Percentiles rank a stretch among this genome's conserved stretches.
Evolutionary conservation across 1,140 invertebrate genomes (phyloP).

Genomic region (Phortica variegata): DNA sequence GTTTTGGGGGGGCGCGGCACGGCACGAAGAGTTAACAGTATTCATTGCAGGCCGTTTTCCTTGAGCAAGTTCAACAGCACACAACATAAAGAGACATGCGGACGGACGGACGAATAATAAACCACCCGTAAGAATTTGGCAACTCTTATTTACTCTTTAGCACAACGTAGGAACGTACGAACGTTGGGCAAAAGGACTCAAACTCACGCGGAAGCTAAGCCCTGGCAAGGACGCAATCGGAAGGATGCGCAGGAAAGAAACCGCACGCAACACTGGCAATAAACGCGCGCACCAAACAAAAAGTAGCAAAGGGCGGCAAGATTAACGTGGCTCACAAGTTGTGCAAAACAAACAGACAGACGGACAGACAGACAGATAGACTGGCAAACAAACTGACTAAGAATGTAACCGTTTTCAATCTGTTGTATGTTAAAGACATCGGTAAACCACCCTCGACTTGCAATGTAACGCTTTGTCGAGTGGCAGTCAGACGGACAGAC

Average conservation of each 20-base stretch:
- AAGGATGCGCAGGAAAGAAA: conserved; percentile 18
- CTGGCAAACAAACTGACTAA: neutral
- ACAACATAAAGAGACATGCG: conserved; percentile 13
- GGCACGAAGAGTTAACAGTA: too few relatives aligned
- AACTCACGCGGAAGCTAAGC: conserved; percentile 37
- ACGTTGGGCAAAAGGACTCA: too few relatives aligned
- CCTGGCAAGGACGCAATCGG: conserved; percentile 7
- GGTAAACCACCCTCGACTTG: neutral
- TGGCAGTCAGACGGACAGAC: neutral
- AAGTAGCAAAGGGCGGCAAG: conserved; percentile 19
- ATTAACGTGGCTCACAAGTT: conserved; percentile 3
- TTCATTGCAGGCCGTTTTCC: too few relatives aligned
- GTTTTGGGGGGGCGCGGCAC: too few relatives aligned
- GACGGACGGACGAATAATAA: too few relatives aligned
- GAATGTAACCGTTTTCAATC: neutral
- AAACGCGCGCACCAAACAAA: conserved; percentile 44
- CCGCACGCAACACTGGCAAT: conserved; percentile 28
- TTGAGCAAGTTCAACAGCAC: conserved; percentile 1
- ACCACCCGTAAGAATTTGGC: conserved; percentile 32
- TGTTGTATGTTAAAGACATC: too few relatives aligned
- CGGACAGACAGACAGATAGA: neutral
- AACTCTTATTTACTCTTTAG: conserved; percentile 15
- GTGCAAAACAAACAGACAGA: conserved; percentile 34
- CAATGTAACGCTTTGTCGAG: neutral
- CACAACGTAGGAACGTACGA: too few relatives aligned